These are phyloP conservation scores for Ophonus ardosiacus DNA, from an alignment of 2,888 invertebrate genomes.

Conservation along the genomic window DNA sequence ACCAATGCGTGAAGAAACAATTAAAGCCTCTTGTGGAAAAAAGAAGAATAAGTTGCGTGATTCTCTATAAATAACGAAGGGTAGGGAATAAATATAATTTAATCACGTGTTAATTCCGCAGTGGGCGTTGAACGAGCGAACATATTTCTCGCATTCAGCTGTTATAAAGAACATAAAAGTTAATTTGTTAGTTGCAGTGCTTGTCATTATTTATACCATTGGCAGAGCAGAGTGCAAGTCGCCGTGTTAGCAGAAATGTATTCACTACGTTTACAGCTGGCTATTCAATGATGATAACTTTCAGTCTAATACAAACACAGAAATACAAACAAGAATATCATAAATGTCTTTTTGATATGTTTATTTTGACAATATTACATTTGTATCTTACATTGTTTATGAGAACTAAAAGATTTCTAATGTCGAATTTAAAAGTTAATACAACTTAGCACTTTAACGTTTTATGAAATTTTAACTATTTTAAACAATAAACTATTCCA, in stretches of 20 bases:
- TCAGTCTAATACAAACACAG: background rate
- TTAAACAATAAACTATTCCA: too few species aligned
- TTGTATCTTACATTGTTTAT: too few species aligned
- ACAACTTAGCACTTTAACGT: too few species aligned
- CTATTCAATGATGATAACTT: background rate
- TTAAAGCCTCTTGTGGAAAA: constrained; percentile 36
- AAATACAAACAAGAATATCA: too few species aligned
- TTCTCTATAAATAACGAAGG: constrained; percentile 60
- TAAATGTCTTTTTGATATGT: too few species aligned
- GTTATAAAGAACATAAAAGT: constrained; percentile 64
- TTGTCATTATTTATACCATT: constrained; percentile 64
- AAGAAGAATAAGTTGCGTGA: constrained; percentile 38
- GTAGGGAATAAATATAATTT: constrained; percentile 64
- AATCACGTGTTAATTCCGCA: constrained; percentile 59
- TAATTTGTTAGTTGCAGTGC: constrained; percentile 63
- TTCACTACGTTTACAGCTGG: constrained; percentile 38
- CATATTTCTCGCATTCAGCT: constrained; percentile 63
- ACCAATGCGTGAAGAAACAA: constrained; percentile 44
- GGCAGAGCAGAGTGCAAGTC: constrained; percentile 52
- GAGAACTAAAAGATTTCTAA: too few species aligned
- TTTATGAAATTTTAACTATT: too few species aligned
- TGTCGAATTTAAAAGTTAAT: too few species aligned
- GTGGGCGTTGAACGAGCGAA: constrained; percentile 62
- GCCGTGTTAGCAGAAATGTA: constrained; percentile 35
- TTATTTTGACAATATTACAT: too few species aligned